phyloP scores from a whole-genome alignment of 2,113 vertebrate genomes.

The Lates calcarifer region DNA sequence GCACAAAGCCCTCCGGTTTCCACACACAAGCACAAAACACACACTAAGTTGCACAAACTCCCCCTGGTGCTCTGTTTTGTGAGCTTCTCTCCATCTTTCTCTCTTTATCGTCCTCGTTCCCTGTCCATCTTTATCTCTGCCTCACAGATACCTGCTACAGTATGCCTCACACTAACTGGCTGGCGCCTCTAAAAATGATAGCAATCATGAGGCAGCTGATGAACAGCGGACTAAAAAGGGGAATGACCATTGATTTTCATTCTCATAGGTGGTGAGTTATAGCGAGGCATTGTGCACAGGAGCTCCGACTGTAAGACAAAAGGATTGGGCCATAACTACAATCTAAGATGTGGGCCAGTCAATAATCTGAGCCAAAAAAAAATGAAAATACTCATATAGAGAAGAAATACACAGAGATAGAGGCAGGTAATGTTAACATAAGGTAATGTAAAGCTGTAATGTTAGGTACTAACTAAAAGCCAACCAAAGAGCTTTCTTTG shows the following conservation, averaged over 20 bases:
- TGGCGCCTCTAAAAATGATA: constrained; percentile 71
- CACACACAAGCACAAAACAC: constrained; percentile 13
- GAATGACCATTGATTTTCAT: constrained; percentile 74
- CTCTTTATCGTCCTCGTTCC: constrained; percentile 17
- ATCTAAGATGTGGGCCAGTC: constrained; percentile 74
- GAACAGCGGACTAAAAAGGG: constrained; percentile 64
- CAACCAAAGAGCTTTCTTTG: not conserved
- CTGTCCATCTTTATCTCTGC: constrained; percentile 61
- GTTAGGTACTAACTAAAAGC: not conserved
- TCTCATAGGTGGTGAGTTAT: constrained; percentile 70
- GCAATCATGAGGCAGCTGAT: constrained; percentile 67
- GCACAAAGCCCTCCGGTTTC: not conserved
- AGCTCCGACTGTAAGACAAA: constrained; percentile 71
- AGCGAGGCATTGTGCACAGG: constrained; percentile 56
- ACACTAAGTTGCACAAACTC: constrained; percentile 22
- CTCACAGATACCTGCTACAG: constrained; percentile 61
- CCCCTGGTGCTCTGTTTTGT: not conserved
- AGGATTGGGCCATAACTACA: constrained; percentile 48
- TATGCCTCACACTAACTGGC: constrained; percentile 69
- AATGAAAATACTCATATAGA: not conserved
- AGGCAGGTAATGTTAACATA: not conserved
- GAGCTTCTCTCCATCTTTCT: constrained; percentile 32
- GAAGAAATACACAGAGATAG: not conserved
- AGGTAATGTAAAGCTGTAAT: not conserved
- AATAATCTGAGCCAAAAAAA: constrained; percentile 50